Evolutionary conservation across 1,140 invertebrate genomes (phyloP), one percentile per base, ranked within the genome.

Genomic region (Monochamus saltuarius): DNA sequence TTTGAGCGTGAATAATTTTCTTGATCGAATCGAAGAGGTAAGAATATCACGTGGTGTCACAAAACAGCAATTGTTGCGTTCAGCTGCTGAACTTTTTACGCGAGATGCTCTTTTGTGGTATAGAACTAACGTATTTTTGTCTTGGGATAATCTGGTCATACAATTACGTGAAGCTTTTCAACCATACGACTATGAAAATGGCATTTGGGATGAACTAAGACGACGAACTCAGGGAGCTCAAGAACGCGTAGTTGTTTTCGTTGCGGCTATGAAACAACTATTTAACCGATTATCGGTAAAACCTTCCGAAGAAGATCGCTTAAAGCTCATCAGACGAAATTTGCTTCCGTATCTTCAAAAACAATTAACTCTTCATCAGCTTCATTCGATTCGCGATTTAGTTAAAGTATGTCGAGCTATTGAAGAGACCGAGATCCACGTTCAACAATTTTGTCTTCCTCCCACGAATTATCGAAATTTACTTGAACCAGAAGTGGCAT

Each of bases 1-100:
- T 3, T n/a, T 3, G 11, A 57, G 45, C 16, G 10, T 63, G 11
- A 45, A 11, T 16, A 38, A 51, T 50, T 64, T 64, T 34, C 38
- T 61, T 9, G 62, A 64, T 46, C 22, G 62, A 2, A 29, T 61
- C 4, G 36, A 61, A 11, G 62, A 64, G 50, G 22, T 64, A 8
- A 29, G 34, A 35, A 11, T 49, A 9, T 14, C 62, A 7, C 35
- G 62, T 16, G 57, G 51, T 13, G 46, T 56, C 9, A 13, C 42
- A 10, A 14, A 56, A 11, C 17, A 49, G 10, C 14, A 47, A 45
- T 39, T 64, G 7, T 56, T 60, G 10, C n/a, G 13, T 11, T 56
- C 56, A 35, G 62, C 59, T 13, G 11, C 37, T 34, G 62, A 64
- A 42, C 19, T 64, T 10, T 56, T 61, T 42, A 19, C 46, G 9